Evolutionary conservation across 1,140 invertebrate species (phyloP), one percentile per base, ranked within the genome.

Genomic region (Hylyphantes graminicola): DNA sequence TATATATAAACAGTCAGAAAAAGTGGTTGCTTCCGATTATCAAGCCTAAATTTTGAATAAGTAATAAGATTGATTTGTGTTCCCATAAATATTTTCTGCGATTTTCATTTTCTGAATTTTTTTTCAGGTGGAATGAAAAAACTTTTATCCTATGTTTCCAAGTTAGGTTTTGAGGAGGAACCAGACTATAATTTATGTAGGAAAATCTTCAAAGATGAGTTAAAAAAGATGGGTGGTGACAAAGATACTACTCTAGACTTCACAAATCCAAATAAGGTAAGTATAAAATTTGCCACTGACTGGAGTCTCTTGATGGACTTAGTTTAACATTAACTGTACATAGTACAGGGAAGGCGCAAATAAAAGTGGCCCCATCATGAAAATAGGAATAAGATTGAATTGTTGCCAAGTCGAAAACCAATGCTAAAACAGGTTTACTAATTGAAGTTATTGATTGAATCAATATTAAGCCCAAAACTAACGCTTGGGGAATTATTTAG

Each of bases 101-200:
- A 7, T 9, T 59, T 9, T 59, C 11, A n/a, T 59, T 13, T 59
- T 59, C 57, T 5, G 8, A 3, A 8, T 57, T 65, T 61, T 35
- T 72, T 8, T 70, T 11, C 8, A 85, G 67, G 13, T 50, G 67
- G 59, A 51, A 83, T 96, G 15, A 89, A 90, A 57, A 92, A 94
- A 61, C 95, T 92, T 88, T 90, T 96, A 79, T 92, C 93, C 73
- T 93, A 94, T 88, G 92, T 96, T 0, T 90, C 91, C 48, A 91
- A 92, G 59, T 86, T 97, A 87, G 90, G 92, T 64, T 94, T 94
- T 88, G 92, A 94, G 86, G 92, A 94, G 63, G 90, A 90, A 64
- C 94, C 95, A 0, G 92, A 96, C 87, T 96, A 96, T 88, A 90
- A 92, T 19, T 48, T 65, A 13, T 83, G 80, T 19, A 74, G 61